Evolutionary conservation across 53 echinoderm and acorn worm genomes (phyloP).

Genomic region (Pentamera pediparva): DNA sequence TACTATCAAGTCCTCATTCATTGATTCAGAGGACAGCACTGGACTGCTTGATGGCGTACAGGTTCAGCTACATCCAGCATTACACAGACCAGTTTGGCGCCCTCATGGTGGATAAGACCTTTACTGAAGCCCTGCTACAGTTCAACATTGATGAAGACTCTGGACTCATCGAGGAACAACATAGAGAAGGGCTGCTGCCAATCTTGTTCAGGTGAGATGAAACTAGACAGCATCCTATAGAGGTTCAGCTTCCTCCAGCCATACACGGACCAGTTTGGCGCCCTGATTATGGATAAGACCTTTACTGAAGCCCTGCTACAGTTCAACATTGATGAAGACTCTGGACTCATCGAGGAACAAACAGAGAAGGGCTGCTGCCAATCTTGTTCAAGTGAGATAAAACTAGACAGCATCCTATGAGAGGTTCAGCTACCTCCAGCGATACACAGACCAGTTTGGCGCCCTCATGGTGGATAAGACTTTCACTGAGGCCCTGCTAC

Average conservation of each 20-base stretch:
- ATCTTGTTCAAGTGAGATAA: slow-evolving; percentile 63
- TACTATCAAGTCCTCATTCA: slow-evolving; percentile 57
- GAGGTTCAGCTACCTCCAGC: slow-evolving; percentile 75
- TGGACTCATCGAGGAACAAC: slow-evolving; percentile 63
- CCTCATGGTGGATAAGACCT: slow-evolving; percentile 85
- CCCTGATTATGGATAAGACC: slow-evolving; percentile 78
- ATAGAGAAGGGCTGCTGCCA: slow-evolving; percentile 80
- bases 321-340: slow-evolving; percentile 73
- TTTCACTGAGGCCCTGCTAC: slow-evolving; percentile 81
- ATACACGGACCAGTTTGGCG: slow-evolving; percentile 62
- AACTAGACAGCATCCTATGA: too few species aligned
- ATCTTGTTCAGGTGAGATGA: slow-evolving; percentile 63
- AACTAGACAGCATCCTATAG: too few species aligned
- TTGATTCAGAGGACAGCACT: slow-evolving; percentile 66
- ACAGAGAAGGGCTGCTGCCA: slow-evolving; percentile 80
- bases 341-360: slow-evolving; percentile 60
- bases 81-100: slow-evolving; percentile 64
- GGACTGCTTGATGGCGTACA: slow-evolving; percentile 84
- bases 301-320: slow-evolving; percentile 80
- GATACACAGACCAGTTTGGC: slow-evolving; percentile 66
- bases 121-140: slow-evolving; percentile 73
- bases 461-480: slow-evolving; percentile 82
- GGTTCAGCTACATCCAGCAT: slow-evolving; percentile 69
- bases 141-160: slow-evolving; percentile 76
- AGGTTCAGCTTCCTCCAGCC: slow-evolving; percentile 77